Percentiles rank a stretch among this genome's conserved stretches.
phyloP scores from a whole-genome alignment of 1,140 invertebrate genomes.

The Nasonia vitripennis region DNA sequence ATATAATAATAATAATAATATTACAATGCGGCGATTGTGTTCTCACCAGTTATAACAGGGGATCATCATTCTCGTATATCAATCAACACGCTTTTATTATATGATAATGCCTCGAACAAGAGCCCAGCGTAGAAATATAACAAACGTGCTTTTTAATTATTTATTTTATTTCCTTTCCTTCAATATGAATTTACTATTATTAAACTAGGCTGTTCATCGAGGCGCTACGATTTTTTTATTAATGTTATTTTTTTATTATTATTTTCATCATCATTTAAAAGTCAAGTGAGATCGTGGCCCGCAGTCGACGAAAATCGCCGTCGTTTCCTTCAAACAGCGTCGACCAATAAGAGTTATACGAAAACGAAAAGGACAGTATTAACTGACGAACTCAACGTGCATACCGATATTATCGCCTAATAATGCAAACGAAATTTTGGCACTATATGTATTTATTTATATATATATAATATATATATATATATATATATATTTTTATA shows the following conservation, averaged over 20 bases:
- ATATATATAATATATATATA: conserved; percentile 22
- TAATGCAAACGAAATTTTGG: conserved; percentile 32
- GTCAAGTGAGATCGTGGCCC: conserved; percentile 50
- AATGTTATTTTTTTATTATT: conserved; percentile 43
- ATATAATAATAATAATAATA: conserved; percentile 67
- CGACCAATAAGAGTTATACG: conserved; percentile 34
- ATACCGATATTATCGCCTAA: conserved; percentile 25
- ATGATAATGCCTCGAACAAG: conserved; percentile 69
- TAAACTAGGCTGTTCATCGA: conserved; percentile 72
- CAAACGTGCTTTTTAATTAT: conserved; percentile 69
- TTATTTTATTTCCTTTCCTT: conserved; percentile 63
- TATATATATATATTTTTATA: conserved; percentile 32
- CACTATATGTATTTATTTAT: conserved; percentile 31
- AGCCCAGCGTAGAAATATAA: conserved; percentile 75
- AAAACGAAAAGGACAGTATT: background rate
- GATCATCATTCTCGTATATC: conserved; percentile 69
- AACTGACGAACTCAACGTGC: conserved; percentile 14
- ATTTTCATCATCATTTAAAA: conserved; percentile 53
- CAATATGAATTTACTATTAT: conserved; percentile 72
- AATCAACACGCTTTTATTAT: conserved; percentile 68
- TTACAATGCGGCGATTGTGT: conserved; percentile 74
- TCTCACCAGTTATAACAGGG: conserved; percentile 74
- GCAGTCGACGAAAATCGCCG: conserved; percentile 60
- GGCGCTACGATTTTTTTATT: conserved; percentile 68
- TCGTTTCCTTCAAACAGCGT: conserved; percentile 67